Percentiles rank a stretch among this genome's conserved stretches.
These are phyloP conservation scores for Wiebesia pumilae DNA, from an alignment of 1,140 invertebrate genomes.

Conservation along the genomic window DNA sequence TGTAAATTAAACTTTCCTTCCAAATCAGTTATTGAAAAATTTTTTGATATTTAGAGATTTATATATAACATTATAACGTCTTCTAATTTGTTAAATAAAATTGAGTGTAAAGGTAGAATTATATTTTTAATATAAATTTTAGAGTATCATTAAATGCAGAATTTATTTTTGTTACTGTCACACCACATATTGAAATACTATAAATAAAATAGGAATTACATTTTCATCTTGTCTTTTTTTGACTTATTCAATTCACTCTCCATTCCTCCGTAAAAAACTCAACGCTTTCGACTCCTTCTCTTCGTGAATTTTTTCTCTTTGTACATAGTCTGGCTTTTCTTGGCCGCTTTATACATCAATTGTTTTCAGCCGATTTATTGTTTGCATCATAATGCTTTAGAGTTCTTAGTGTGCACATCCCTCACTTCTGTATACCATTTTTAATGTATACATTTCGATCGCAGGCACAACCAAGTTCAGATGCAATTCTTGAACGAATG, in stretches of 20 bases:
- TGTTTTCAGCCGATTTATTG: conserved; percentile 38
- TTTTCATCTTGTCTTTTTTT: neutral
- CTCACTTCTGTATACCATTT: conserved; percentile 16
- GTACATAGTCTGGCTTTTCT: neutral
- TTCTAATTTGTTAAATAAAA: too few relatives aligned
- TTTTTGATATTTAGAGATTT: too few relatives aligned
- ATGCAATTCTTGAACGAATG: conserved; percentile 8
- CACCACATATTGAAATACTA: neutral
- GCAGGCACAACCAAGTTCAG: neutral
- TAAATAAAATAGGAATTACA: neutral
- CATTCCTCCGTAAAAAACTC: neutral
- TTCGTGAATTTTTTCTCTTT: neutral
- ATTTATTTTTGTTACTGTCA: too few relatives aligned
- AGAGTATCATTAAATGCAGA: too few relatives aligned
- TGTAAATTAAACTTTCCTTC: too few relatives aligned
- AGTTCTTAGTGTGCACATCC: neutral
- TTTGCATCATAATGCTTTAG: conserved; percentile 30
- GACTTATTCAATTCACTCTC: neutral
- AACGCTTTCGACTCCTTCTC: neutral
- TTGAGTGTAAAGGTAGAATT: too few relatives aligned
- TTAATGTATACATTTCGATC: neutral
- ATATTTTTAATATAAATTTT: too few relatives aligned
- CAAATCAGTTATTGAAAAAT: too few relatives aligned
- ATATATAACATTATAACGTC: too few relatives aligned
- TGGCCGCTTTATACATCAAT: neutral